These are phyloP conservation scores for Hydropsyche tenuis DNA, from an alignment of 1,140 invertebrate species.

Conservation along the genomic window DNA sequence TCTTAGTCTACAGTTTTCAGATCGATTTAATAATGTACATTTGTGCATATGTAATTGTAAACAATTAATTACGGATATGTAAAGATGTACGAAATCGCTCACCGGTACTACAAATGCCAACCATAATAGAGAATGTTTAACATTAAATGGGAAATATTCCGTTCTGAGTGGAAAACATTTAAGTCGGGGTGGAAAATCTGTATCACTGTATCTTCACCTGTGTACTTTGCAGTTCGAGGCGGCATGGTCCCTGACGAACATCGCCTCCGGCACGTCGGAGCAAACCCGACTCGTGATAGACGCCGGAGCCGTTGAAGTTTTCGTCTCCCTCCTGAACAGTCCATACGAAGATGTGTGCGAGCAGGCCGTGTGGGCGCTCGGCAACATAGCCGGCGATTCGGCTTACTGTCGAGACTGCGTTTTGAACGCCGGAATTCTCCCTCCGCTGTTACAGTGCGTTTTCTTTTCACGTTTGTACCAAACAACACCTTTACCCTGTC, in stretches of 20 bases:
- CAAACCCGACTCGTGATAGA: slow-evolving; percentile 94
- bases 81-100: too few relatives aligned
- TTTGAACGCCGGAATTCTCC: slow-evolving; percentile 82
- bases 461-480: slow-evolving; percentile 45
- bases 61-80: too few relatives aligned
- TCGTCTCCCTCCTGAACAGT: slow-evolving; percentile 82
- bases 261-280: slow-evolving; percentile 93
- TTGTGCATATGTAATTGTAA: too few relatives aligned
- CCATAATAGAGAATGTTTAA: too few relatives aligned
- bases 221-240: slow-evolving; percentile 86
- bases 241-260: slow-evolving; percentile 97
- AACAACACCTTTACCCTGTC: too few relatives aligned
- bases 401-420: slow-evolving; percentile 92
- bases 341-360: slow-evolving; percentile 94
- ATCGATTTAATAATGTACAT: too few relatives aligned
- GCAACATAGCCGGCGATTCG: slow-evolving; percentile 97
- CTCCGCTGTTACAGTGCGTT: slow-evolving; percentile 86
- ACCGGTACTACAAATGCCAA: too few relatives aligned
- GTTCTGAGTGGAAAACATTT: too few relatives aligned
- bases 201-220: not conserved
- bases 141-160: too few relatives aligned
- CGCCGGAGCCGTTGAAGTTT: slow-evolving; percentile 91
- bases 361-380: slow-evolving; percentile 95
- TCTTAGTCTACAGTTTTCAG: too few relatives aligned
- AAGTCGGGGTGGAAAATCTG: too few relatives aligned